These are phyloP conservation scores for Hyles vespertilio DNA, from an alignment of 1,140 invertebrate genomes.

Conservation along the genomic window DNA sequence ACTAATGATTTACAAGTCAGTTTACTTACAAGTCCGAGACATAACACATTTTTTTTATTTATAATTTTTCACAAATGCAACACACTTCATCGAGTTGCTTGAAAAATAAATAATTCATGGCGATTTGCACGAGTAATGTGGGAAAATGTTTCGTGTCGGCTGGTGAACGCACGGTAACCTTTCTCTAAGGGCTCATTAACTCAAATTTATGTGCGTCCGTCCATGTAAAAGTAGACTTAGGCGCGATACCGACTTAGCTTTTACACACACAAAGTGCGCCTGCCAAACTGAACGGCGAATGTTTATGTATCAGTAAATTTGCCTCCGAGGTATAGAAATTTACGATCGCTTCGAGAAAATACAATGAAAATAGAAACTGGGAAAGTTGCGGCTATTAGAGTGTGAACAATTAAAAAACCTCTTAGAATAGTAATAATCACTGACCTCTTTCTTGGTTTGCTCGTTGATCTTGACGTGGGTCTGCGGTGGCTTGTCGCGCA, in stretches of 20 bases:
- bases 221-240: constrained; percentile 8
- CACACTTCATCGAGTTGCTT: constrained; percentile 35
- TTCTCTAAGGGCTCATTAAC: constrained; percentile 50
- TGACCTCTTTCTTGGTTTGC: constrained; percentile 75
- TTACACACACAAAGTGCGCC: constrained; percentile 21
- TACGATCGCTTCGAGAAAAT: constrained; percentile 31
- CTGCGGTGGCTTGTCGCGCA: constrained; percentile 68
- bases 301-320: constrained; percentile 22
- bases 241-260: constrained; percentile 19
- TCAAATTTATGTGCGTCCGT: constrained; percentile 35
- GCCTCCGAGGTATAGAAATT: constrained; percentile 25
- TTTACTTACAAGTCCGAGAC: too few species aligned
- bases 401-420: constrained; percentile 48
- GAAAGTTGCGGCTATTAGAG: constrained; percentile 54
- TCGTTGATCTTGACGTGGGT: constrained; percentile 72
- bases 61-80: constrained; percentile 29
- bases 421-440: constrained; percentile 46
- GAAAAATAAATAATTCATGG: constrained; percentile 44
- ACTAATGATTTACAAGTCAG: constrained; percentile 7
- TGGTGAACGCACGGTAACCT: constrained; percentile 43
- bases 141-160: constrained; percentile 29
- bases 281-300: constrained; percentile 15
- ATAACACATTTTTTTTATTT: constrained; percentile 31
- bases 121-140: constrained; percentile 49
- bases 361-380: constrained; percentile 38